Evolutionary conservation across 2,888 invertebrate genomes (phyloP).

Genomic region (Andrena fulva): DNA sequence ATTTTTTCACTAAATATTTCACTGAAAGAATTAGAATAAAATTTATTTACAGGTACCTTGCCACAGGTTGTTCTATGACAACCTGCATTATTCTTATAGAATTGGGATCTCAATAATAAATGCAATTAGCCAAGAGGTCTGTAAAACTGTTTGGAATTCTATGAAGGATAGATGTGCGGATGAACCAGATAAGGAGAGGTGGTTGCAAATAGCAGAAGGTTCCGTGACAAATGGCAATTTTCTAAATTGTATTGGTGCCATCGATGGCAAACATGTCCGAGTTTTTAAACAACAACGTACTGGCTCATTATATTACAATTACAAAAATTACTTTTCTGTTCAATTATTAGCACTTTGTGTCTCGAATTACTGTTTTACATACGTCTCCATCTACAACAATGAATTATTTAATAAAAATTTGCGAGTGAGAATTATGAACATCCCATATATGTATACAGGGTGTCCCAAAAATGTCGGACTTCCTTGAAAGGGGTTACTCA

Average conservation of each 20-base stretch:
- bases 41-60: background rate
- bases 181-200: background rate
- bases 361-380: conserved; percentile 9
- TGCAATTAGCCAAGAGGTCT: no score
- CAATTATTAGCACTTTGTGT: no score
- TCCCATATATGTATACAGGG: no score
- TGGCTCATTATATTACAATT: background rate
- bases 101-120: background rate
- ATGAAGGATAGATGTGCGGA: background rate
- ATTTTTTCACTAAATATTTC: background rate
- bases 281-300: background rate
- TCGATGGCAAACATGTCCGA: background rate
- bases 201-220: background rate
- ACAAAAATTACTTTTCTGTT: no score
- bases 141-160: background rate
- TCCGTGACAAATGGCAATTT: background rate
- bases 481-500: no score
- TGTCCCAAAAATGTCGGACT: no score
- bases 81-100: background rate
- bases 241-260: background rate
- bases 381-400: background rate
- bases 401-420: no score
- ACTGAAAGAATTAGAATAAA: background rate
- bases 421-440: no score
- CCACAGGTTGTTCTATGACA: no score